phyloP scores from a whole-genome alignment of 2,888 invertebrate species.

The Agonum fuliginosum region DNA sequence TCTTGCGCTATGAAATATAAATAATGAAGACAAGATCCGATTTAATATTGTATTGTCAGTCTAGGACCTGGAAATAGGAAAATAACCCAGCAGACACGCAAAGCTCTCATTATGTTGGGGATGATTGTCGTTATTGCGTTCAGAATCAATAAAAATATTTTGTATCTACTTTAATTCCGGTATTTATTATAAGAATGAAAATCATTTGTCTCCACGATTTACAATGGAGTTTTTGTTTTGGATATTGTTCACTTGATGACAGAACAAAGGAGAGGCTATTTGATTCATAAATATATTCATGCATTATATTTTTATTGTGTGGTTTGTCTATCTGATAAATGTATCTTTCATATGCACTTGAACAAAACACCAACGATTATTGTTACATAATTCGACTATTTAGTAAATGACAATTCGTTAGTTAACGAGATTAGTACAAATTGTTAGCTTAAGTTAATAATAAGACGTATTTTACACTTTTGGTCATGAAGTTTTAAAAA shows the following conservation, averaged over 20 bases:
- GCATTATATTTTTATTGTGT: no score
- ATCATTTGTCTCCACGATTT: constrained; percentile 7
- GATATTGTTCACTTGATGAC: not conserved
- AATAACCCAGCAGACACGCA: constrained; percentile 24
- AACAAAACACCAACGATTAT: no score
- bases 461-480: no score
- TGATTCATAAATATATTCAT: no score
- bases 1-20: constrained; percentile 36
- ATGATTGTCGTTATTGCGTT: constrained; percentile 37
- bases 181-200: constrained; percentile 17
- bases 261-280: constrained; percentile 7
- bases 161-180: constrained; percentile 15
- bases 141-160: constrained; percentile 43
- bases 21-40: constrained; percentile 46
- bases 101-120: constrained; percentile 33
- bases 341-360: no score
- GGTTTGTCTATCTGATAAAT: no score
- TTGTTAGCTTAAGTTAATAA: no score
- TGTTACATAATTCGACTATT: no score
- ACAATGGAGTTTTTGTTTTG: not conserved
- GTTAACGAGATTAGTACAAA: no score
- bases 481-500: no score
- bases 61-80: constrained; percentile 5
- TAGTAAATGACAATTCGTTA: no score
- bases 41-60: constrained; percentile 48